Base-by-base conservation (phyloP, 2,888 invertebrate species). In the Cheilosia pagana region DNA sequence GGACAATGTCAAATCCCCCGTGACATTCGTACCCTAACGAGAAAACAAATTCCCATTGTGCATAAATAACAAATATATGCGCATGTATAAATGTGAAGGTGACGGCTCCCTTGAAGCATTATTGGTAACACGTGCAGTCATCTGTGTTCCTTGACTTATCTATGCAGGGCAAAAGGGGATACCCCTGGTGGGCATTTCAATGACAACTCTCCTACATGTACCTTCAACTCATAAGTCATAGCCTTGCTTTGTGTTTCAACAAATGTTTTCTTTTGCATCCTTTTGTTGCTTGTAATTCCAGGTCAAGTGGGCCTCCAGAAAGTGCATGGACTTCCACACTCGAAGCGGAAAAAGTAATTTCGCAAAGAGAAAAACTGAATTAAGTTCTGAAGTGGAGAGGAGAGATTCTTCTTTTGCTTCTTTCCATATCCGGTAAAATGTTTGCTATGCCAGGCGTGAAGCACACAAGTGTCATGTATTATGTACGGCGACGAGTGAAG, bases 401-500 rank as follows among this genome's bases (percentile, higher is more conserved):
- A 48, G 74, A 60, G 70, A 65, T 71, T 70, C 59, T 79, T 60
- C 63, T 39, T 83, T 75, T 70, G 55, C 50, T 39, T 55, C 53
- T 41, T 41, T 81, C 52, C 75, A 71, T 48, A 85, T 71, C 79
- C 85, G 71, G 75, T 85, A 76, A 85, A 85, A 85, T 85, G 85
- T 85, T 85, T 85, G 81, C 75, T 62, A 67, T 85, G 43, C 85
- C 81, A 79, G 71, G 85, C 85, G 79, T 85, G 71, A 81, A 85
- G 81, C 85, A 81, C 81, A 81, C 85, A 85, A 85, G 85, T 85
- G 85, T 85, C 85, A 85, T 85, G 76, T 85, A 81, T 71, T 70
- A 79, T 76, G 67, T 74, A 79, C 25, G 60, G 72, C 53, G 48
- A 48, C 21, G 67, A 76, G 71, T 62, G 75, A 85, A 85, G 75